phyloP scores from a whole-genome alignment of 2,113 vertebrate species.

The Ranitomeya variabilis region DNA sequence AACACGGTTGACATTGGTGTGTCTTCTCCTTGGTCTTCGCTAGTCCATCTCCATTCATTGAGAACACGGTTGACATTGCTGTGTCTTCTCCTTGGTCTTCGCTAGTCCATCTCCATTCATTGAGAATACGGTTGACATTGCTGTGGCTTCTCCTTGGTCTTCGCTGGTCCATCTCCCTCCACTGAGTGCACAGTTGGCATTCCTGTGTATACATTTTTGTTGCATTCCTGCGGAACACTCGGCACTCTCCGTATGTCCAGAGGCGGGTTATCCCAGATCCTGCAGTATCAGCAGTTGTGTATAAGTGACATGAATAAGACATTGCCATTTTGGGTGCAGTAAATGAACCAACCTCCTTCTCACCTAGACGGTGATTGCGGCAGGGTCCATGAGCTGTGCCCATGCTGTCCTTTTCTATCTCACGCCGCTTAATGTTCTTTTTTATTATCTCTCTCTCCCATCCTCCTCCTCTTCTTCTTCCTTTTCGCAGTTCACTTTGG shows the following conservation, averaged over 20 bases:
- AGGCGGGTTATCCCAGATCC: not conserved
- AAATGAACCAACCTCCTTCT: constrained; percentile 41
- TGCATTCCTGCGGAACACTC: not conserved
- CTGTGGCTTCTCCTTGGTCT: not conserved
- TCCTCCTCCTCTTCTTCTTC: not conserved
- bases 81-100: too few relatives aligned
- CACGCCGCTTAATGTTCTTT: not conserved
- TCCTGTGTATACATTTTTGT: not conserved
- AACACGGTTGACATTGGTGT: too few relatives aligned
- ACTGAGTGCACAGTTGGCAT: not conserved
- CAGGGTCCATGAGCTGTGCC: not conserved
- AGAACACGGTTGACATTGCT: too few relatives aligned
- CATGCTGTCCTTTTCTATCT: not conserved
- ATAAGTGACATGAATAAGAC: constrained; percentile 29
- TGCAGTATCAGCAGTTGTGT: constrained; percentile 30
- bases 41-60: too few relatives aligned
- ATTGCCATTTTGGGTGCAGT: constrained; percentile 21
- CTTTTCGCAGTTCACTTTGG: not conserved
- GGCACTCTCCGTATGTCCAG: not conserved
- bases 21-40: too few relatives aligned
- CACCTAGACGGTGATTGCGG: constrained; percentile 28
- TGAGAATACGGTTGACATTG: too few relatives aligned
- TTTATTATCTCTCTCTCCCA: not conserved
- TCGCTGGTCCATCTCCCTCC: not conserved
- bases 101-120: too few relatives aligned